phyloP scores from a whole-genome alignment of 1,140 invertebrate species.

The Brachionus koreanus region DNA sequence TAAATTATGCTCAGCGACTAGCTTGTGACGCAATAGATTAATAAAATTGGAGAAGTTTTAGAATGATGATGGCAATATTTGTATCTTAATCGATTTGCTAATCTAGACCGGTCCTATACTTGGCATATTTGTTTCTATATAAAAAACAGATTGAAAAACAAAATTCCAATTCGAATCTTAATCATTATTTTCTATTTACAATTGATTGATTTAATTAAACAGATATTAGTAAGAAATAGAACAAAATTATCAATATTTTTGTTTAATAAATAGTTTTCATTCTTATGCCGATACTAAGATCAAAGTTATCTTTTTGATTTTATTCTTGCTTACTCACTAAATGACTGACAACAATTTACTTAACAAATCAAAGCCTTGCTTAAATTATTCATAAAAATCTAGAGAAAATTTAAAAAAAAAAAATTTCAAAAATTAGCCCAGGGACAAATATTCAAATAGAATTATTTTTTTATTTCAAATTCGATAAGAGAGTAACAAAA shows the following conservation, averaged over 20 bases:
- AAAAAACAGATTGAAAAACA: background rate
- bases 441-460: too few relatives aligned
- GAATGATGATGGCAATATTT: background rate
- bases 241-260: conserved; percentile 29
- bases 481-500: too few relatives aligned
- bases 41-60: background rate
- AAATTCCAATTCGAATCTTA: background rate
- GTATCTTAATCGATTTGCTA: background rate
- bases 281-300: background rate
- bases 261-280: background rate
- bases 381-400: too few relatives aligned
- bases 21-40: background rate
- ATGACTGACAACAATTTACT: background rate
- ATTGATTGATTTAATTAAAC: conserved; percentile 40
- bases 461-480: too few relatives aligned
- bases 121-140: background rate
- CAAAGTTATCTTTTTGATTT: background rate
- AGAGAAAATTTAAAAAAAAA: too few relatives aligned
- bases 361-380: background rate
- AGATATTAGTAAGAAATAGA: conserved; percentile 19
- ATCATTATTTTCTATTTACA: conserved; percentile 28
- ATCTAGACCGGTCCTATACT: background rate
- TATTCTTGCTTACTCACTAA: background rate
- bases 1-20: background rate
- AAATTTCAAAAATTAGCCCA: too few relatives aligned